These are phyloP conservation scores for Coptotermes formosanus DNA, from an alignment of 1,140 invertebrate genomes.

Conservation along the genomic window DNA sequence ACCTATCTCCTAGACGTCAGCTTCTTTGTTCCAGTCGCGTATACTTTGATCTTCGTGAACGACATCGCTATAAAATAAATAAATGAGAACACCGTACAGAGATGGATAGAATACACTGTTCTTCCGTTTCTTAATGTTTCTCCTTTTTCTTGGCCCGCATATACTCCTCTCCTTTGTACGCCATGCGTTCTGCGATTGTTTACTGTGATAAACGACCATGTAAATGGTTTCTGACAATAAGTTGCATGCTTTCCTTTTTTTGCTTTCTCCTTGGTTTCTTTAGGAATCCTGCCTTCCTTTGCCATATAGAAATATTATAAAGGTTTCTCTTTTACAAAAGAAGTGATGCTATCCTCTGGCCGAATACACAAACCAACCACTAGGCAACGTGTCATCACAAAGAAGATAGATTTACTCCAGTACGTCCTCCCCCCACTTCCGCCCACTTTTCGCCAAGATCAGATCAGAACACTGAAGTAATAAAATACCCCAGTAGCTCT, in stretches of 20 bases:
- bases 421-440: background rate
- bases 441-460: too few relatives aligned
- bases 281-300: background rate
- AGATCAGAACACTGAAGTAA: background rate
- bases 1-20: background rate
- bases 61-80: background rate
- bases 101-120: background rate
- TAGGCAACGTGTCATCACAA: background rate
- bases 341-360: background rate
- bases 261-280: background rate
- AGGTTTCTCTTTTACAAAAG: background rate
- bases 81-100: background rate
- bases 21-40: background rate
- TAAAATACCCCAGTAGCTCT: background rate
- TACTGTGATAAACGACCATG: slow-evolving; percentile 9
- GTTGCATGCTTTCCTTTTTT: background rate
- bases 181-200: background rate
- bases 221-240: slow-evolving; percentile 13
- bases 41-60: background rate
- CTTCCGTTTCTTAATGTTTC: background rate
- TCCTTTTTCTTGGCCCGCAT: background rate
- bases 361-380: background rate
- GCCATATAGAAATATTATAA: background rate
- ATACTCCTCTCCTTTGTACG: background rate
- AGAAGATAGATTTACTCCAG: background rate